Evolutionary conservation across 2,888 invertebrate species (phyloP).

Genomic region (Aporophyla nigra): DNA sequence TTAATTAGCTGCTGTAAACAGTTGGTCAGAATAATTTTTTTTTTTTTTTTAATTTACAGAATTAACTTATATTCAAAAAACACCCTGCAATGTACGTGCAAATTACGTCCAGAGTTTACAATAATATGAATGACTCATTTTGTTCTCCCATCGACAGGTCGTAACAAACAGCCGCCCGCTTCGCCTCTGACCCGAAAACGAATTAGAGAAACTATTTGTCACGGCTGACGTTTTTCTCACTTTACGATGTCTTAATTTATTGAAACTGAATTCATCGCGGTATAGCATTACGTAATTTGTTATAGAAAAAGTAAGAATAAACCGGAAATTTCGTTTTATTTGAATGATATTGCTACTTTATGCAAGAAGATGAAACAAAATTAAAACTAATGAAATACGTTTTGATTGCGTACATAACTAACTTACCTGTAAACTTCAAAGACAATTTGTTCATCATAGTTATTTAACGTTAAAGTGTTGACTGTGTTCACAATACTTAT

Average conservation of each 20-base stretch:
- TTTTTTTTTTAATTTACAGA: no score
- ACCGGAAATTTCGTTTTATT: background rate
- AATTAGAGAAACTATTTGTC: constrained; percentile 63
- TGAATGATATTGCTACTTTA: constrained; percentile 20
- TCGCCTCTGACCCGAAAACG: constrained; percentile 64
- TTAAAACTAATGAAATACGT: constrained; percentile 1
- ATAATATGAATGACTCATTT: constrained; percentile 30
- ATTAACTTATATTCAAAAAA: background rate
- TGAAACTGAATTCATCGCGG: constrained; percentile 43
- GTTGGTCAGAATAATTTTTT: background rate
- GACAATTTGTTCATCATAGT: background rate
- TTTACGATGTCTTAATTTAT: constrained; percentile 61
- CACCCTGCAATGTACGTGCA: background rate
- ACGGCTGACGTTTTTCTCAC: constrained; percentile 58
- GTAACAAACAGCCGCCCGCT: constrained; percentile 56
- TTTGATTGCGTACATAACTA: background rate
- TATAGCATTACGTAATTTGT: constrained; percentile 47
- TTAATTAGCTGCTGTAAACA: background rate
- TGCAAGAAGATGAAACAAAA: background rate
- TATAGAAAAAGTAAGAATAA: constrained; percentile 8
- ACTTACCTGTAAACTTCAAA: constrained; percentile 17
- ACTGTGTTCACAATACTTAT: constrained; percentile 12
- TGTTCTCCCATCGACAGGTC: constrained; percentile 41
- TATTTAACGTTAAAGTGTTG: background rate
- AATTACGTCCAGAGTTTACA: constrained; percentile 31